Percentiles rank a stretch among this genome's conserved stretches.
Evolutionary conservation across 2,113 vertebrate genomes (phyloP).

Genomic region (Leptodactylus fuscus): DNA sequence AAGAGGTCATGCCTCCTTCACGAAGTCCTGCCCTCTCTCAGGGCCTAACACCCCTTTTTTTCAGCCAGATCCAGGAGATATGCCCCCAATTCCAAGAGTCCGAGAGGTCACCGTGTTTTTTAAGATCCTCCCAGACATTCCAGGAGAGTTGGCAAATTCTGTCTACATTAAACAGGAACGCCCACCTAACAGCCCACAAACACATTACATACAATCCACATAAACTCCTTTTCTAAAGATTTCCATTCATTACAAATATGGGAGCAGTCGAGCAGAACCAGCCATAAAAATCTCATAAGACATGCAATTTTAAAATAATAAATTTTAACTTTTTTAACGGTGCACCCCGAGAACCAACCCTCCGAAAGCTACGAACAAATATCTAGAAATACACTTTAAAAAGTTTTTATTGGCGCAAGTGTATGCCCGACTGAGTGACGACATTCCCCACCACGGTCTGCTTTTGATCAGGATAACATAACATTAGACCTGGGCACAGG

Average conservation of each 20-base stretch:
- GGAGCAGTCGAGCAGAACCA: not conserved
- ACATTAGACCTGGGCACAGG: not conserved
- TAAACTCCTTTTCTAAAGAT: not conserved
- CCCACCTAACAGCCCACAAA: too few relatives aligned
- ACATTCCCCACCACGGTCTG: not conserved
- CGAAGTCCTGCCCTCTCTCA: too few relatives aligned
- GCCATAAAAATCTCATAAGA: not conserved
- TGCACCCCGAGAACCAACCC: not conserved
- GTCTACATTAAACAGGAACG: not conserved
- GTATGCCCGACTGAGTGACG: not conserved
- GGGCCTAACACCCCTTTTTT: too few relatives aligned
- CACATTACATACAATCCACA: not conserved
- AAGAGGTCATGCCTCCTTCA: too few relatives aligned
- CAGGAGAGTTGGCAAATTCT: too few relatives aligned
- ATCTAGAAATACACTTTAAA: not conserved
- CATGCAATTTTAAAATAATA: not conserved
- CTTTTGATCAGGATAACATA: conserved; percentile 6
- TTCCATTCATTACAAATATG: not conserved
- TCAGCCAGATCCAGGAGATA: too few relatives aligned
- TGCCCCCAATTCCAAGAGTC: too few relatives aligned
- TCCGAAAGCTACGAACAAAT: not conserved
- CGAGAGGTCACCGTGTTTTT: too few relatives aligned
- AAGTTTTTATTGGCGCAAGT: not conserved
- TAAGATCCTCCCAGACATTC: too few relatives aligned
- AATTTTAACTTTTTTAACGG: not conserved